Percentiles rank a stretch among this genome's conserved stretches.
Conservation (phyloP, 53 echinoderm and acorn worm genomes). For the Actinopyga echinites region DNA sequence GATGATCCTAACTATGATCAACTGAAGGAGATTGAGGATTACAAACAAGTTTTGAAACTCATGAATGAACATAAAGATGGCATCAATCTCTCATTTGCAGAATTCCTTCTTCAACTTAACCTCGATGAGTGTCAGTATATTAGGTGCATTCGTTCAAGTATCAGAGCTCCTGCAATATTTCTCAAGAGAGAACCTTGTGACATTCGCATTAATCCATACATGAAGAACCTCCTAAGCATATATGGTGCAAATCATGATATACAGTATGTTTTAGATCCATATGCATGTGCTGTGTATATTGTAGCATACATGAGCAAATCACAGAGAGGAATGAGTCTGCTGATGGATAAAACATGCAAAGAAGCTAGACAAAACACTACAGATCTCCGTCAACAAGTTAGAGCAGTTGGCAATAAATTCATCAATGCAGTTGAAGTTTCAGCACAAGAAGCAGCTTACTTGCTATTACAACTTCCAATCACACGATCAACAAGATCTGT, state of each 20-base stretch:
- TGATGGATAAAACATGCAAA: slow-evolving; percentile 43
- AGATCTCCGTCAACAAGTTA: background rate
- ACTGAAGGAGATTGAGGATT: background rate
- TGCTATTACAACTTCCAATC: slow-evolving; percentile 33
- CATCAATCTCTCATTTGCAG: background rate
- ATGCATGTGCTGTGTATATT: slow-evolving; percentile 43
- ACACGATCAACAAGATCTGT: background rate
- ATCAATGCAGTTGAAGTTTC: slow-evolving; percentile 34
- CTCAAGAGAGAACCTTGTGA: slow-evolving; percentile 23
- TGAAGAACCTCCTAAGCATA: slow-evolving; percentile 28
- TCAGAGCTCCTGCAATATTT: slow-evolving; percentile 12
- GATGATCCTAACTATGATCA: background rate
- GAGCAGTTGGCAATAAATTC: slow-evolving; percentile 37
- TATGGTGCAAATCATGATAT: slow-evolving; percentile 57
- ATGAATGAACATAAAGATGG: slow-evolving; percentile 8
- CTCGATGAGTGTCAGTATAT: slow-evolving; percentile 36
- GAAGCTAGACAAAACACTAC: slow-evolving; percentile 23
- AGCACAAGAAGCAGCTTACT: slow-evolving; percentile 50
- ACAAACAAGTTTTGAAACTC: background rate
- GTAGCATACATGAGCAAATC: too few species aligned
- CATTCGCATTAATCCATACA: slow-evolving; percentile 51
- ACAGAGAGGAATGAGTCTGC: slow-evolving; percentile 43
- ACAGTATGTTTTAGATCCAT: slow-evolving; percentile 41
- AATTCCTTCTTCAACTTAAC: slow-evolving; percentile 7
- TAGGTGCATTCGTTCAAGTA: background rate